These are phyloP conservation scores for Cygnus atratus DNA, from an alignment of 2,113 vertebrate genomes.

Conservation along the genomic window DNA sequence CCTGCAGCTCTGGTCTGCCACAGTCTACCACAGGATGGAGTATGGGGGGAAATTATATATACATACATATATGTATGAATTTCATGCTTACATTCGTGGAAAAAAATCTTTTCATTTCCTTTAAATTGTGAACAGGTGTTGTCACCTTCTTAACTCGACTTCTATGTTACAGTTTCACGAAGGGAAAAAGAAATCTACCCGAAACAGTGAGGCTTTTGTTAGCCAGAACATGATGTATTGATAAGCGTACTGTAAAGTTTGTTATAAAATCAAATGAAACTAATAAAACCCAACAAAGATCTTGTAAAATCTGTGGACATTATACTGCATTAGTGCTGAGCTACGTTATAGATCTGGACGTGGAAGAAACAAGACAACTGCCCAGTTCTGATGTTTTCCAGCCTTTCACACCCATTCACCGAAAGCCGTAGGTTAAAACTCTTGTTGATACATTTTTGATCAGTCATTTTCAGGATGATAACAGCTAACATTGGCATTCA, in stretches of 20 bases:
- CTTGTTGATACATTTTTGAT: not conserved
- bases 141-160: slow-evolving; percentile 70
- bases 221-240: slow-evolving; percentile 70
- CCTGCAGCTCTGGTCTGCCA: slow-evolving; percentile 46
- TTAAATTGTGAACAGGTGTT: slow-evolving; percentile 77
- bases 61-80: slow-evolving; percentile 49
- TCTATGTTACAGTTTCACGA: slow-evolving; percentile 53
- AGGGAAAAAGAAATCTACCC: not conserved
- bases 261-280: slow-evolving; percentile 78
- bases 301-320: slow-evolving; percentile 66
- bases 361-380: not conserved
- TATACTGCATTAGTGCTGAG: slow-evolving; percentile 39
- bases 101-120: slow-evolving; percentile 71
- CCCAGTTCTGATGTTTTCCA: not conserved
- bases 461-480: not conserved
- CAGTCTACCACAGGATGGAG: slow-evolving; percentile 52
- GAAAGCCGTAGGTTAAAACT: not conserved
- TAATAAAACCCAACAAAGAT: slow-evolving; percentile 60
- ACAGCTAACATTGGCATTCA: not conserved
- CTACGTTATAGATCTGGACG: not conserved
- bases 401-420: not conserved
- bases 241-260: slow-evolving; percentile 80
- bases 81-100: slow-evolving; percentile 63
- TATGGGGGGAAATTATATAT: slow-evolving; percentile 38
- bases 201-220: slow-evolving; percentile 72